These are phyloP conservation scores for Aphidius gifuensis DNA, from an alignment of 1,140 invertebrate genomes.

Conservation along the genomic window DNA sequence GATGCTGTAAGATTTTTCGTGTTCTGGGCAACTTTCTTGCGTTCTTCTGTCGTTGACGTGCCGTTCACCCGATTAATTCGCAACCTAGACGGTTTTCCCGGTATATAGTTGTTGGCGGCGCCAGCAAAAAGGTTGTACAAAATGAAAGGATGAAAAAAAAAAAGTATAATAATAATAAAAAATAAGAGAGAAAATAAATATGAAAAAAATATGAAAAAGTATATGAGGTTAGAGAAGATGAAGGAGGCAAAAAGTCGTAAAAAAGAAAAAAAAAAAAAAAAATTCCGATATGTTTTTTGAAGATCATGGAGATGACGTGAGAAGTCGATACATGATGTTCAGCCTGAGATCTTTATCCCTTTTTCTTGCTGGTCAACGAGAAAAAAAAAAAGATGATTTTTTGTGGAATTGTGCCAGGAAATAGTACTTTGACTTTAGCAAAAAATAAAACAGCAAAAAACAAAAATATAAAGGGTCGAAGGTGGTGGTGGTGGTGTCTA, in stretches of 20 bases:
- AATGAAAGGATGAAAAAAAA: not conserved
- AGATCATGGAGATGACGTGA: not conserved
- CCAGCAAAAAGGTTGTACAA: too few species aligned
- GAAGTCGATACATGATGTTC: conserved; percentile 15
- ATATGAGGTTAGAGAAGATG: not conserved
- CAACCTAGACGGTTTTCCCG: conserved; percentile 15
- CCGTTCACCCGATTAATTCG: conserved; percentile 28
- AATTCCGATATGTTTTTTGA: not conserved
- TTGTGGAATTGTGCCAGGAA: too few species aligned
- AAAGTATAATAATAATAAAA: conserved; percentile 9
- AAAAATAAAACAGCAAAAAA: too few species aligned
- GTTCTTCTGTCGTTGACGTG: conserved; percentile 26
- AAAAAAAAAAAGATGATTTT: not conserved
- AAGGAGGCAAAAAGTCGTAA: not conserved
- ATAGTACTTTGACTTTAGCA: too few species aligned
- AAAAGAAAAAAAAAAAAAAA: too few species aligned
- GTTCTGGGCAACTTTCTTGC: conserved; percentile 18
- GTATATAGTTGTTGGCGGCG: not conserved
- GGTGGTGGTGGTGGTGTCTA: too few species aligned
- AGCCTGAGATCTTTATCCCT: not conserved
- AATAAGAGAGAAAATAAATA: conserved; percentile 6
- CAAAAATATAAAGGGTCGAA: too few species aligned
- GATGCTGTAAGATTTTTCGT: conserved; percentile 19
- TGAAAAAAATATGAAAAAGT: too few species aligned
- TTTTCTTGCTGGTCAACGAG: not conserved